These are phyloP conservation scores for Tipula confusa DNA, from an alignment of 2,888 invertebrate species.

Conservation along the genomic window DNA sequence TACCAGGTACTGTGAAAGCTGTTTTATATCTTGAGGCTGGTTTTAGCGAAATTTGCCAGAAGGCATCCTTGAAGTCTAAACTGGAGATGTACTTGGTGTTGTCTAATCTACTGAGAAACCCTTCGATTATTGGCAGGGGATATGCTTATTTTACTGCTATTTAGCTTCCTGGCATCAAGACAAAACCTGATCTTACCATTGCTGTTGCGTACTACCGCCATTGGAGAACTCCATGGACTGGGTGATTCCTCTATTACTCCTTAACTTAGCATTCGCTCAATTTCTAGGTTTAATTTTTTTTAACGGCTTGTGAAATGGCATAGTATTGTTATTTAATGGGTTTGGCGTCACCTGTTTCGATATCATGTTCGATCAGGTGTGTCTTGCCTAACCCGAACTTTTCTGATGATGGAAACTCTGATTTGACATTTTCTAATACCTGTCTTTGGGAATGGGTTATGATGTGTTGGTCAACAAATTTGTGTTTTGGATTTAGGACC, in stretches of 20 bases:
- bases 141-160: no score
- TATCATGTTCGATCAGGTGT: slow-evolving; percentile 28
- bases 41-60: slow-evolving; percentile 35
- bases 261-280: slow-evolving; percentile 40
- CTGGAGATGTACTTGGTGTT: no score
- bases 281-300: slow-evolving; percentile 37
- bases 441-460: no score
- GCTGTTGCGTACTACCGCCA: slow-evolving; percentile 38
- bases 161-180: no score
- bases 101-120: no score
- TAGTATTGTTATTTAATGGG: slow-evolving; percentile 36
- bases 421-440: no score
- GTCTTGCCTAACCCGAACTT: slow-evolving; percentile 34
- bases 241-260: slow-evolving; percentile 40
- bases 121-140: no score
- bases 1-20: slow-evolving; percentile 38
- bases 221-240: slow-evolving; percentile 41
- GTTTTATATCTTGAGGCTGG: slow-evolving; percentile 36
- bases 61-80: slow-evolving; percentile 31
- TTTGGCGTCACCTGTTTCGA: neutral
- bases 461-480: no score
- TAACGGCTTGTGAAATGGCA: slow-evolving; percentile 36
- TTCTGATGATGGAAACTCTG: no score
- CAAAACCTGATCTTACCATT: slow-evolving; percentile 36
- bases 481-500: no score